Evolutionary conservation across 1,140 invertebrate genomes (phyloP).

Genomic region (Pseudobourletiella spinata): DNA sequence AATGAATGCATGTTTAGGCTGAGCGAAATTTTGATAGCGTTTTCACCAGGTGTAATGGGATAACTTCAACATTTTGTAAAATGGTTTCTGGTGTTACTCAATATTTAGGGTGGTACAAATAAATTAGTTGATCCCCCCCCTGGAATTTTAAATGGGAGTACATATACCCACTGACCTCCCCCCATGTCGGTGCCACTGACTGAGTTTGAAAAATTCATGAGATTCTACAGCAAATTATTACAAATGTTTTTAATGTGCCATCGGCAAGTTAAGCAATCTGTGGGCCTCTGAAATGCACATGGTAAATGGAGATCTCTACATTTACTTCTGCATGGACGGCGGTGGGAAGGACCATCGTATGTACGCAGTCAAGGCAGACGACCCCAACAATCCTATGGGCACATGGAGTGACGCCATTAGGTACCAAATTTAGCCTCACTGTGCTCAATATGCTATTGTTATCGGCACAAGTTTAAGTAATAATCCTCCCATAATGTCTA

Average conservation of each 20-base stretch:
- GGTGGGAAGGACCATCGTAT: constrained; percentile 17
- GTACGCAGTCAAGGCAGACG: constrained; percentile 23
- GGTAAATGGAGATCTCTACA: constrained; percentile 16
- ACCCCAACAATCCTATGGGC: constrained; percentile 20
- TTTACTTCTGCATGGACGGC: constrained; percentile 22
- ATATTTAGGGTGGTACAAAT: too few relatives aligned
- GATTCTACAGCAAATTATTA: not conserved
- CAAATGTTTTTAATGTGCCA: not conserved
- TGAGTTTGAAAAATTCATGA: not conserved
- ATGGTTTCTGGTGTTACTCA: too few relatives aligned
- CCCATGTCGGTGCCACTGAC: too few relatives aligned
- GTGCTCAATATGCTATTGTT: not conserved
- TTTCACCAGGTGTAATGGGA: too few relatives aligned
- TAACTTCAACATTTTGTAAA: too few relatives aligned
- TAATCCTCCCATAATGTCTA: not conserved
- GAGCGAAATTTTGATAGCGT: too few relatives aligned
- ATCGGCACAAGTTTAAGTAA: not conserved
- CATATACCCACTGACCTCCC: too few relatives aligned
- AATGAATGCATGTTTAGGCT: too few relatives aligned
- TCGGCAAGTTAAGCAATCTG: not conserved
- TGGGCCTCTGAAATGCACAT: constrained; percentile 27
- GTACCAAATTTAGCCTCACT: not conserved
- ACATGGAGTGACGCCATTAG: constrained; percentile 13
- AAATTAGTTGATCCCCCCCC: too few relatives aligned
- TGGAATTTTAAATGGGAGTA: too few relatives aligned